These are phyloP conservation scores for Polypterus bichir DNA, from an alignment of 2,113 vertebrate species.

Conservation along the genomic window DNA sequence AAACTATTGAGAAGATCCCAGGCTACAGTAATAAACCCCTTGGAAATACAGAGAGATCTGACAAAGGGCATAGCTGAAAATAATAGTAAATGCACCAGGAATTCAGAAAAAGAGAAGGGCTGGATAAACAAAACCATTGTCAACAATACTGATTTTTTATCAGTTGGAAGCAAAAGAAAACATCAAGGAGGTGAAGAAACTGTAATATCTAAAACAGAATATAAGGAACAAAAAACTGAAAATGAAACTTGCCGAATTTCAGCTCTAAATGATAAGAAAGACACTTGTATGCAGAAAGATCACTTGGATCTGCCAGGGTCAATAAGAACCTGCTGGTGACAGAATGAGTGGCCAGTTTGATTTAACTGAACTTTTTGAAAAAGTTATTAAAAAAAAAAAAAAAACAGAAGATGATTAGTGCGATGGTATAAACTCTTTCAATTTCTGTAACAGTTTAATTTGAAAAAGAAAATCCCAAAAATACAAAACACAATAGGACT, in stretches of 20 bases:
- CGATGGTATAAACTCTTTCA: too few species aligned
- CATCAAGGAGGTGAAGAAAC: background rate
- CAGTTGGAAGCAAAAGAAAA: background rate
- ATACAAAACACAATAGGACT: too few species aligned
- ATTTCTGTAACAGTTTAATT: too few species aligned
- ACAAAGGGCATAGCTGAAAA: background rate
- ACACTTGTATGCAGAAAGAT: background rate
- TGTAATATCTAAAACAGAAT: background rate
- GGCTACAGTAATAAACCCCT: constrained; percentile 8
- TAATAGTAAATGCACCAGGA: background rate
- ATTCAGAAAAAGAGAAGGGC: background rate
- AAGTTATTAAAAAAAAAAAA: too few species aligned
- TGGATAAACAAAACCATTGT: background rate
- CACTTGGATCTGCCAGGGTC: constrained; percentile 1
- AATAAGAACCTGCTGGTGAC: constrained; percentile 8
- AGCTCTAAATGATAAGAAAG: background rate
- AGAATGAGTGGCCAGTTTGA: too few species aligned
- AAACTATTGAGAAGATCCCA: constrained; percentile 12
- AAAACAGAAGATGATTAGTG: too few species aligned
- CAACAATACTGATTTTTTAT: background rate
- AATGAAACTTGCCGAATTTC: background rate
- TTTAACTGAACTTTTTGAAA: too few species aligned
- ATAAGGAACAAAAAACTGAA: background rate
- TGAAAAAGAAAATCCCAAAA: too few species aligned
- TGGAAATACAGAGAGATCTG: background rate